These are phyloP conservation scores for Myathropa florea DNA, from an alignment of 2,888 invertebrate species.

Conservation along the genomic window DNA sequence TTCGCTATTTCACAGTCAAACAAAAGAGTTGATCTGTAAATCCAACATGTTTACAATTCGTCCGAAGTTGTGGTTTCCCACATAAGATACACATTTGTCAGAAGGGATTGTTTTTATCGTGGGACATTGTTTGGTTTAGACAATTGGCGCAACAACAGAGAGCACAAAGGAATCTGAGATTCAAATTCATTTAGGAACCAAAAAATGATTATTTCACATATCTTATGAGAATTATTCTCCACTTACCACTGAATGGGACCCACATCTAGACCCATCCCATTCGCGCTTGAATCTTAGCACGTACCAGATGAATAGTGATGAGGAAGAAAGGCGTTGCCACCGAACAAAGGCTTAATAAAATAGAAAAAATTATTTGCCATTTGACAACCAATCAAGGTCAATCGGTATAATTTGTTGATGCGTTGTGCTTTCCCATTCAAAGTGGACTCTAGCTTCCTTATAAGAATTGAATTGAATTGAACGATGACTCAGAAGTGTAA, in stretches of 20 bases:
- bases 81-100: too few relatives aligned
- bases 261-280: neutral
- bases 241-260: neutral
- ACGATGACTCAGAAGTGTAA: too few relatives aligned
- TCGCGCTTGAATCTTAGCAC: neutral
- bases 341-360: neutral
- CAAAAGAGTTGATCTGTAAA: too few relatives aligned
- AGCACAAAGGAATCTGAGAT: neutral
- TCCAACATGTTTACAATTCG: too few relatives aligned
- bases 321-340: neutral
- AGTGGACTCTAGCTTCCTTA: neutral
- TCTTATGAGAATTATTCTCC: neutral
- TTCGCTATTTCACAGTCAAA: too few relatives aligned
- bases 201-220: neutral
- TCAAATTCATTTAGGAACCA: neutral
- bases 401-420: neutral
- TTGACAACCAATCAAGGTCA: neutral
- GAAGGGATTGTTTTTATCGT: neutral
- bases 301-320: neutral
- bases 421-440: neutral
- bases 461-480: neutral
- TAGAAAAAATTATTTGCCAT: neutral
- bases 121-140: neutral
- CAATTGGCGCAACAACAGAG: neutral
- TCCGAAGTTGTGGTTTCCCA: too few relatives aligned